Conservation (phyloP, 2,888 invertebrate species). For the Serrognathus titanus region DNA sequence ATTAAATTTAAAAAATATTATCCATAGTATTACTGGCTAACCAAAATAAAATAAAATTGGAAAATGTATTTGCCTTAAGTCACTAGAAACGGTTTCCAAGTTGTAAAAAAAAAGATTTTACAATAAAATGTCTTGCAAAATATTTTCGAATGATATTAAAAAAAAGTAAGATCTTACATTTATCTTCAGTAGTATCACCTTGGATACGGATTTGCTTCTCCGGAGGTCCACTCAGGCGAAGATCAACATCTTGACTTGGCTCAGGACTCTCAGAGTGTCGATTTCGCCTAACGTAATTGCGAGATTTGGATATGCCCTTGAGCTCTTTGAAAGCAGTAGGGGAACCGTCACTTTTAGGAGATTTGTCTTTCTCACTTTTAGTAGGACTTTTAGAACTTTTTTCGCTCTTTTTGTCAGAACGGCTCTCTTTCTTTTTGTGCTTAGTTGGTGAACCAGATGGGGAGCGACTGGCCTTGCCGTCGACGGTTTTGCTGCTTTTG, state of each 20-base stretch:
- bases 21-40: no score
- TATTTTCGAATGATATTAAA: slow-evolving; percentile 10
- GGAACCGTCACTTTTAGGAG: slow-evolving; percentile 11
- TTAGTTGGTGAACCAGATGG: slow-evolving; percentile 28
- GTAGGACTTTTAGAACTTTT: slow-evolving; percentile 14
- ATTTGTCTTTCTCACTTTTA: slow-evolving; percentile 10
- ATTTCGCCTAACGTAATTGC: slow-evolving; percentile 66
- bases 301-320: slow-evolving; percentile 56
- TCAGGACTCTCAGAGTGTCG: slow-evolving; percentile 60
- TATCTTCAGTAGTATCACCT: slow-evolving; percentile 34
- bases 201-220: slow-evolving; percentile 45
- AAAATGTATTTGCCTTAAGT: no score
- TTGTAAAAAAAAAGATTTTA: no score
- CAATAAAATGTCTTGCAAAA: background rate
- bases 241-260: slow-evolving; percentile 44
- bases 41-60: no score
- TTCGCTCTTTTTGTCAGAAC: slow-evolving; percentile 39
- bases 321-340: slow-evolving; percentile 53
- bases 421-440: slow-evolving; percentile 31
- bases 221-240: slow-evolving; percentile 42
- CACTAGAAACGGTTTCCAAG: no score
- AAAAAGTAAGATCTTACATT: slow-evolving; percentile 52
- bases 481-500: slow-evolving; percentile 30
- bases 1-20: no score
- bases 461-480: slow-evolving; percentile 27